Evolutionary conservation across 1,140 invertebrate species (phyloP).

Genomic region (Carposina sasakii): DNA sequence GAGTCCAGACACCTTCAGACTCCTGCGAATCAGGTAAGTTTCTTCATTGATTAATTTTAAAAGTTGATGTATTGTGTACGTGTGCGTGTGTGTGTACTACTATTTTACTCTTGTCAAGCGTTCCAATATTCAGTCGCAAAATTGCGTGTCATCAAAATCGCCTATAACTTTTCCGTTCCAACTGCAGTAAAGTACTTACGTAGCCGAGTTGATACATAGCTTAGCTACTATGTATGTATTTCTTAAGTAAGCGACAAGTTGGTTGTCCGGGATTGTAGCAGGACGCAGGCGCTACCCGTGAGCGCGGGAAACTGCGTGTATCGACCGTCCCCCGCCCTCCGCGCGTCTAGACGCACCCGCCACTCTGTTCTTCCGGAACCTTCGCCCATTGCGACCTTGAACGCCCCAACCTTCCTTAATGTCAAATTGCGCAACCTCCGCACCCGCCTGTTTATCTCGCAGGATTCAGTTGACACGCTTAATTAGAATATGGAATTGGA

Average conservation of each 20-base stretch:
- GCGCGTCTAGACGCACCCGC: slow-evolving; percentile 67
- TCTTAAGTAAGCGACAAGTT: slow-evolving; percentile 47
- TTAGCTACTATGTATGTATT: slow-evolving; percentile 19
- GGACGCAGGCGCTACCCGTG: slow-evolving; percentile 52
- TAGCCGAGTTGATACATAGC: too few species aligned
- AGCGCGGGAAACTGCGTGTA: slow-evolving; percentile 69
- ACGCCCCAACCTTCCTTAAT: slow-evolving; percentile 68
- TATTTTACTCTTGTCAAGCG: too few species aligned
- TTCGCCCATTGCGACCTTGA: slow-evolving; percentile 65
- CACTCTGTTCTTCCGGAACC: slow-evolving; percentile 60
- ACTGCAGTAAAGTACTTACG: too few species aligned
- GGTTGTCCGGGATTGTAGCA: slow-evolving; percentile 31
- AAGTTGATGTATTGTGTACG: too few species aligned
- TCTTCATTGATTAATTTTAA: too few species aligned
- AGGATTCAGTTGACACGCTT: slow-evolving; percentile 39
- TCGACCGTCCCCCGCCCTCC: slow-evolving; percentile 59
- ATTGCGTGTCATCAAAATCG: too few species aligned
- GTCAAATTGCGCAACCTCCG: slow-evolving; percentile 44
- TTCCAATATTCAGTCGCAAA: too few species aligned
- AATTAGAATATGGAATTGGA: slow-evolving; percentile 37
- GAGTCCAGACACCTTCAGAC: slow-evolving; percentile 88
- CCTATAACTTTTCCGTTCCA: too few species aligned
- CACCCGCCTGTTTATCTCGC: slow-evolving; percentile 26
- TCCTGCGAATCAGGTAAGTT: slow-evolving; percentile 81
- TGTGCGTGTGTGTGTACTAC: too few species aligned